Evolutionary conservation across 1,140 invertebrate genomes (phyloP).

Genomic region (Apocrypta bakeri): DNA sequence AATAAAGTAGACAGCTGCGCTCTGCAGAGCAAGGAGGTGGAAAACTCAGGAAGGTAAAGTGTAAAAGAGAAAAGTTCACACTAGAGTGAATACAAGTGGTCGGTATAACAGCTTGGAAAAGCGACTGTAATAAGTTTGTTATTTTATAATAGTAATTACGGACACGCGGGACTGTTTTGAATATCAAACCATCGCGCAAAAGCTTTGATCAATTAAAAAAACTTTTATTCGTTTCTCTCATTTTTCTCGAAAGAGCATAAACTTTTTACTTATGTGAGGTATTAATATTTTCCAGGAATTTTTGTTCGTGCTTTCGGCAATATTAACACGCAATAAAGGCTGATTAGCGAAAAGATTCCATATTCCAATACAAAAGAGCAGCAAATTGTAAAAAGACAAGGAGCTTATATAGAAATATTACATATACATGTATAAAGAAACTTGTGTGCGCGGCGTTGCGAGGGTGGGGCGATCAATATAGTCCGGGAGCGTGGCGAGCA

Average conservation of each 20-base stretch:
- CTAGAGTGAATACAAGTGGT: background rate
- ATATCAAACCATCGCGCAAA: background rate
- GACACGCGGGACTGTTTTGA: background rate
- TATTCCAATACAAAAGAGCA: background rate
- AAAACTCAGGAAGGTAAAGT: background rate
- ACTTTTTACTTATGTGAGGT: too few relatives aligned
- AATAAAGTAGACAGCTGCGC: slow-evolving; percentile 16
- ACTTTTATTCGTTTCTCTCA: too few relatives aligned
- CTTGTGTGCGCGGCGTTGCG: background rate
- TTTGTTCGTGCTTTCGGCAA: too few relatives aligned
- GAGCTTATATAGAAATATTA: too few relatives aligned
- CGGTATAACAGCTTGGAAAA: background rate
- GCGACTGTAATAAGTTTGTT: background rate
- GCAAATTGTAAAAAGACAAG: too few relatives aligned
- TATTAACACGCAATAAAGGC: too few relatives aligned
- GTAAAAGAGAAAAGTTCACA: background rate
- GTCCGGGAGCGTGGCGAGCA: slow-evolving; percentile 1
- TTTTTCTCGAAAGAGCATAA: too few relatives aligned
- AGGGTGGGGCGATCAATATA: slow-evolving; percentile 29
- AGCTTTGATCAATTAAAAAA: background rate
- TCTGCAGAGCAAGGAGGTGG: background rate
- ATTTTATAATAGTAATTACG: too few relatives aligned
- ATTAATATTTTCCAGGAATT: too few relatives aligned
- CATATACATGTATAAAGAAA: background rate
- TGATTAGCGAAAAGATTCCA: too few relatives aligned